These are phyloP conservation scores for Pantelozetes paolii DNA, from an alignment of 2,888 invertebrate species.

Conservation along the genomic window DNA sequence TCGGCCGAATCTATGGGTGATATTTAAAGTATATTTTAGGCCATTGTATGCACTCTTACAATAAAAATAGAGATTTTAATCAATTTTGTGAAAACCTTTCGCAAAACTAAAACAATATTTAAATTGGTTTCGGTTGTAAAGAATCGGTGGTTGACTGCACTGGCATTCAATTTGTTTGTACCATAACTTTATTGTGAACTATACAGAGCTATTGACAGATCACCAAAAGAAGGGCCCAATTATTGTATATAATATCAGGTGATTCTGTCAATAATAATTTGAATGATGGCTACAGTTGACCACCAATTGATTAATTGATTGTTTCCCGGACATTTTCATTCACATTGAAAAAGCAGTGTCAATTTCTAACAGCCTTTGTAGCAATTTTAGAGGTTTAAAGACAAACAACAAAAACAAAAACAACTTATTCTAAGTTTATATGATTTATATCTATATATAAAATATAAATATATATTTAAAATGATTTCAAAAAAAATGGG, in stretches of 20 bases:
- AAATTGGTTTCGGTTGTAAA: constrained; percentile 6
- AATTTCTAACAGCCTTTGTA: constrained; percentile 34
- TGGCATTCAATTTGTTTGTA: constrained; percentile 4
- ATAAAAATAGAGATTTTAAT: background rate
- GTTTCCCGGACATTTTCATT: background rate
- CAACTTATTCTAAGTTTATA: constrained; percentile 26
- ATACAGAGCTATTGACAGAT: background rate
- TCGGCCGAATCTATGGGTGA: constrained; percentile 29
- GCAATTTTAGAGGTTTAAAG: constrained; percentile 27
- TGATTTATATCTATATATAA: constrained; percentile 21
- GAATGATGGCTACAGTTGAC: constrained; percentile 24
- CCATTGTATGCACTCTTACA: background rate
- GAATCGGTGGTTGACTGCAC: background rate
- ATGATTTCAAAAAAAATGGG: too few species aligned
- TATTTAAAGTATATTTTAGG: constrained; percentile 24
- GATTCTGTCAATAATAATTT: background rate
- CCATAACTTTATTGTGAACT: constrained; percentile 7
- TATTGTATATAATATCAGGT: constrained; percentile 35
- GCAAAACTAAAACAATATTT: background rate
- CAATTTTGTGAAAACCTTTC: background rate
- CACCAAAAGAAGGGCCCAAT: constrained; percentile 31
- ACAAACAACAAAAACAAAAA: too few species aligned
- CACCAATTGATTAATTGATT: background rate
- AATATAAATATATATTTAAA: constrained; percentile 22
- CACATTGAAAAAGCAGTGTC: constrained; percentile 26